Evolutionary conservation across 2,113 vertebrate genomes (phyloP), one percentile per base, ranked within the genome.

Genomic region (Prionailurus bengalensis): DNA sequence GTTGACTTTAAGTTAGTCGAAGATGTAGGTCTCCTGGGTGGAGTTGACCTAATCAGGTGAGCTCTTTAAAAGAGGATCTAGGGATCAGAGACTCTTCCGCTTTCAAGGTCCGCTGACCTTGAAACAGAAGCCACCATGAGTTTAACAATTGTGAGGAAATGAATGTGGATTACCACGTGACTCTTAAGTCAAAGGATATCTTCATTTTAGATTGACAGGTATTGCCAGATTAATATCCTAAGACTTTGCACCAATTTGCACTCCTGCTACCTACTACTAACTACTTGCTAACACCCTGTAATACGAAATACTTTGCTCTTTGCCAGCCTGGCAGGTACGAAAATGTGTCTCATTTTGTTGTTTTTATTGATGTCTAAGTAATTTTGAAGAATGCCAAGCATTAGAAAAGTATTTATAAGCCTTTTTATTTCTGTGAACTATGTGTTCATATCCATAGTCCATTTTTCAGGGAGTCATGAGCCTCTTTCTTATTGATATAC

Each of bases 151-250:
- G 1, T 58, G 15, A 96, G 53, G 51, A 61, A 63, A 74, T 58
- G 70, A 78, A 80, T 4, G 33, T n/a, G 27, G 45, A 9, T 33
- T 39, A 15, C n/a, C 48, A 51, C 3, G 2, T 21, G 85, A 87
- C 5, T 88, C 65, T 80, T 63, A 25, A 23, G 8, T 88, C 45
- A 70, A 79, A 95, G 42, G 58, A 19, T 89, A 48, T n/a, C 53
- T 85, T 85, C 79, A 70, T 88, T 94, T 90, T 68, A 80, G 76
- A 76, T 70, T 36, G 81, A 36, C 45, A 93, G 14, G 9, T 91
- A 76, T 63, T 78, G 17, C 29, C 36, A 76, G 68, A 94, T 27
- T 48, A 61, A 51, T 8, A 9, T 76, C 11, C 76, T 61, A 83
- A 82, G 19, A 58, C 66, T 71, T 48, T 65, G 25, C 15, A 66